Conservation (phyloP, 2,888 invertebrate genomes). For the Ommatoiulus sabulosus region DNA sequence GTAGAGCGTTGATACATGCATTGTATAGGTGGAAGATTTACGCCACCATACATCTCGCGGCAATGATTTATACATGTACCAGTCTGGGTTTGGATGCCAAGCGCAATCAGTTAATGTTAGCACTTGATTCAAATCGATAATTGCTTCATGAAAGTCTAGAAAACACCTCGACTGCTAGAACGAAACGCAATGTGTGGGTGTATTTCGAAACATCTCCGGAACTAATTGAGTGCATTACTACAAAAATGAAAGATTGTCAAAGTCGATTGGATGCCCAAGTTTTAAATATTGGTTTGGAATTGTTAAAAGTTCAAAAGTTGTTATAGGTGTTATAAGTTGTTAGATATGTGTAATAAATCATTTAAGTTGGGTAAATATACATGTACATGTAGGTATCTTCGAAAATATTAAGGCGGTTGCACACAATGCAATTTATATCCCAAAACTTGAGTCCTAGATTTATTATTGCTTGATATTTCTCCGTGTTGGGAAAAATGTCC, state of each 20-base stretch:
- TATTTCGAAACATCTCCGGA: background rate
- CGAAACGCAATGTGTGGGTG: background rate
- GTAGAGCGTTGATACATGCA: background rate
- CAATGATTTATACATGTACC: constrained; percentile 36
- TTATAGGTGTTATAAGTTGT: too few species aligned
- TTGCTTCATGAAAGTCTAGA: constrained; percentile 13
- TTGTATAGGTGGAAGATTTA: constrained; percentile 35
- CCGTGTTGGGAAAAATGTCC: too few species aligned
- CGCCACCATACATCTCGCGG: constrained; percentile 7
- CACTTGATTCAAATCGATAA: constrained; percentile 32
- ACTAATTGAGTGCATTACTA: background rate
- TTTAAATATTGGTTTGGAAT: too few species aligned
- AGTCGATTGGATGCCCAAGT: too few species aligned
- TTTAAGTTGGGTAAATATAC: too few species aligned
- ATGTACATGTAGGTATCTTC: too few species aligned
- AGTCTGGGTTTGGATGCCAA: constrained; percentile 39
- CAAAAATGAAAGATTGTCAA: background rate
- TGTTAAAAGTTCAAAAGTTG: too few species aligned
- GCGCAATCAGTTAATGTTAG: constrained; percentile 48
- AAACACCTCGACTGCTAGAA: background rate
- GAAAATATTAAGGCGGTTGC: too few species aligned
- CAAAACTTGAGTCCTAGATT: too few species aligned
- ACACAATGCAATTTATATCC: too few species aligned
- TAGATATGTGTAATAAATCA: too few species aligned
- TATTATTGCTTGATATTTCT: too few species aligned